Evolutionary conservation across 2,888 invertebrate species (phyloP).

Genomic region (Epinotia brunnichana): DNA sequence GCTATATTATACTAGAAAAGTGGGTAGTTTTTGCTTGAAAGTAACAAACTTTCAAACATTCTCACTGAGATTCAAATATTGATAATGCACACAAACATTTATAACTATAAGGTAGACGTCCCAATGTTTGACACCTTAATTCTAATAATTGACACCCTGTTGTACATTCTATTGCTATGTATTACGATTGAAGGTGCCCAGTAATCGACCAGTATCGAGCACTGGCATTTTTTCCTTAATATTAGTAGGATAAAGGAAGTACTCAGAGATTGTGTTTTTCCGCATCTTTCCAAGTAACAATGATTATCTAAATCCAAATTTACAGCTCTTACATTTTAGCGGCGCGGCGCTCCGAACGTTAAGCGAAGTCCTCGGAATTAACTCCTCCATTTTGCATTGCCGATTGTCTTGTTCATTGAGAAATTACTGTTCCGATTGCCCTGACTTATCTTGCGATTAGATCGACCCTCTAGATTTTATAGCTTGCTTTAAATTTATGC

Average conservation of each 20-base stretch:
- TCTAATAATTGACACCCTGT: too few species aligned
- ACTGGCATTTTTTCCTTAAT: background rate
- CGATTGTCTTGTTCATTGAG: slow-evolving; percentile 47
- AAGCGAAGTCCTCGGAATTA: slow-evolving; percentile 51
- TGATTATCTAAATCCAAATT: slow-evolving; percentile 25
- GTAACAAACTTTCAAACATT: too few species aligned
- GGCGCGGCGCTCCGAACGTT: slow-evolving; percentile 47
- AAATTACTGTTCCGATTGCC: slow-evolving; percentile 45
- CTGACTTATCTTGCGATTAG: slow-evolving; percentile 39
- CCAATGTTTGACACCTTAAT: too few species aligned
- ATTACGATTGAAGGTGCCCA: too few species aligned
- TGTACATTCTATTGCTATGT: too few species aligned
- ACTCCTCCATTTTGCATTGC: slow-evolving; percentile 49
- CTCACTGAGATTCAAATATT: too few species aligned
- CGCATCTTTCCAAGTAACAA: background rate
- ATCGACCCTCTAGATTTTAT: slow-evolving; percentile 23
- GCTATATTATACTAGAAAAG: too few species aligned
- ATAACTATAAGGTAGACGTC: too few species aligned
- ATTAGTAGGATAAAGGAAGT: background rate
- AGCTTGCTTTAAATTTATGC: background rate
- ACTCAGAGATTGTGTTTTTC: background rate
- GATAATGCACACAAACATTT: too few species aligned
- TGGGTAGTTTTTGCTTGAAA: too few species aligned
- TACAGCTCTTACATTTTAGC: slow-evolving; percentile 43
- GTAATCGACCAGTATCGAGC: too few species aligned